Evolutionary conservation across 2,888 invertebrate species (phyloP).

Genomic region (Polietes domitor): DNA sequence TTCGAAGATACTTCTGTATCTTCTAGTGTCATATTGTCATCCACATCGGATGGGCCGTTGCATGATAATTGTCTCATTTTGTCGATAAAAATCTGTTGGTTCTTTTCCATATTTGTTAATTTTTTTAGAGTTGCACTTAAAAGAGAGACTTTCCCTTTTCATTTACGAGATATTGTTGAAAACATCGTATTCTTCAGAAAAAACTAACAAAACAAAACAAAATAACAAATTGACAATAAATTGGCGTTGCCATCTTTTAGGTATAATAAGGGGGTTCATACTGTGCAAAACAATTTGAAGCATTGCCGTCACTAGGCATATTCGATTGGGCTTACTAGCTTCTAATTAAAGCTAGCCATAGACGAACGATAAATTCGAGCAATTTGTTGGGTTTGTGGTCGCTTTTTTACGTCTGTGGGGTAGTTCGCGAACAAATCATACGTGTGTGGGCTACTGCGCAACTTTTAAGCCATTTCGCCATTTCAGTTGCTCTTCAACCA

Average conservation of each 20-base stretch:
- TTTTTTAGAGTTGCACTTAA: constrained; percentile 14
- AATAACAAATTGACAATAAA: background rate
- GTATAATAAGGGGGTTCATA: too few relatives aligned
- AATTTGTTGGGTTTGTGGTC: too few relatives aligned
- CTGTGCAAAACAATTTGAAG: too few relatives aligned
- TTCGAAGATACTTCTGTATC: constrained; percentile 32
- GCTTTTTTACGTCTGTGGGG: too few relatives aligned
- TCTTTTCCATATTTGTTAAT: constrained; percentile 45
- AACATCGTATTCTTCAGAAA: background rate
- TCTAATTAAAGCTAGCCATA: too few relatives aligned
- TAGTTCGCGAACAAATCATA: too few relatives aligned
- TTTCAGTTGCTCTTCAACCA: too few relatives aligned
- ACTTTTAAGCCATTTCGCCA: too few relatives aligned
- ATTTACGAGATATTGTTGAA: background rate
- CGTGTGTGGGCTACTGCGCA: too few relatives aligned
- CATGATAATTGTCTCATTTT: background rate
- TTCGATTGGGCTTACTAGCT: too few relatives aligned
- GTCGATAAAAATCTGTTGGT: background rate
- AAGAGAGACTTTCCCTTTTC: constrained; percentile 52
- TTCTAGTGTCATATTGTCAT: background rate
- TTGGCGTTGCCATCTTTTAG: background rate
- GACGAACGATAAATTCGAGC: too few relatives aligned
- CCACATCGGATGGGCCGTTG: background rate
- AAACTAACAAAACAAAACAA: background rate
- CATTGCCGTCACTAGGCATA: too few relatives aligned